Percentiles rank a stretch among this genome's conserved stretches.
Evolutionary conservation across 2,888 invertebrate genomes (phyloP).

Genomic region (Abrostola triplasia): DNA sequence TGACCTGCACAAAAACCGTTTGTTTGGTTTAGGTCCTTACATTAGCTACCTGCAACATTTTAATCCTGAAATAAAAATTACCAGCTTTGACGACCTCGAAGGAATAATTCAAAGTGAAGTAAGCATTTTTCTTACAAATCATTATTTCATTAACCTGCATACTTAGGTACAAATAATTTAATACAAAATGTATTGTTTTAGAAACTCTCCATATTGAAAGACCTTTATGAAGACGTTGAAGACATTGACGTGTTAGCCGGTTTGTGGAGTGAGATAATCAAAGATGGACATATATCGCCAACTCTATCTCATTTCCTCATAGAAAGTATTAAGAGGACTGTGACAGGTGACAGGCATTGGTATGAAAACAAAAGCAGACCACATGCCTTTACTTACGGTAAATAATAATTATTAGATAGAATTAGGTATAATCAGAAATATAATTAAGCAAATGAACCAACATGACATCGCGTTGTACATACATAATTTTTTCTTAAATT

Average conservation of each 20-base stretch:
- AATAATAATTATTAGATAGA: no score
- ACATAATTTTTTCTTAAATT: no score
- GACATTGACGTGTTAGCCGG: conserved; percentile 8
- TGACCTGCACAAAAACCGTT: conserved; percentile 24
- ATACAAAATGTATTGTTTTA: neutral
- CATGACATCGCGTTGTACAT: no score
- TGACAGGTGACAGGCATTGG: neutral
- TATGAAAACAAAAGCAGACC: neutral
- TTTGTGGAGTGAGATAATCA: neutral
- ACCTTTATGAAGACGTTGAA: neutral
- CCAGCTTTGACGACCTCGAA: conserved; percentile 13
- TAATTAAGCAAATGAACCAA: no score
- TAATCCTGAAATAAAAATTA: conserved; percentile 11
- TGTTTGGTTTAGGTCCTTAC: conserved; percentile 17
- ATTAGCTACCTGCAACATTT: conserved; percentile 10
- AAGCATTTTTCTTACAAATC: neutral
- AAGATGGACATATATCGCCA: neutral
- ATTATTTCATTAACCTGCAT: neutral
- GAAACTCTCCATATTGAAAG: neutral
- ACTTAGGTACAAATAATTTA: neutral
- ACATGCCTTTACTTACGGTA: neutral
- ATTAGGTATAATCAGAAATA: no score
- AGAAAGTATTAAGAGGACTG: neutral
- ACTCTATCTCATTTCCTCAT: neutral
- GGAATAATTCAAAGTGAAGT: neutral